Evolutionary conservation across 2,888 invertebrate genomes (phyloP).

Genomic region (Aromia moschata): DNA sequence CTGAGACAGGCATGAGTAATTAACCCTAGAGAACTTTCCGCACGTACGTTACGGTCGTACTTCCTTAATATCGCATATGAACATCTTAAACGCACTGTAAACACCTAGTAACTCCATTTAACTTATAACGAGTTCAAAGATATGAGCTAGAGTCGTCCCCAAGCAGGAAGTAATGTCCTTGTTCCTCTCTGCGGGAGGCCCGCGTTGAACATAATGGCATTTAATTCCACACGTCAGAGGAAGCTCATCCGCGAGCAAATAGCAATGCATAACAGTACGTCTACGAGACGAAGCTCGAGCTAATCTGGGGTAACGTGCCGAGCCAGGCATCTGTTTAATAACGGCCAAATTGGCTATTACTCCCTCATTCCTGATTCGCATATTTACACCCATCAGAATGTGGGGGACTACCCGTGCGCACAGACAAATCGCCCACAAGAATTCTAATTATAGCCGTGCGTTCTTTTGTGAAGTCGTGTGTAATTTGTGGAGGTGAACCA

Average conservation of each 20-base stretch:
- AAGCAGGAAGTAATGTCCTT: not conserved
- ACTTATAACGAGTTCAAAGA: not conserved
- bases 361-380: constrained; percentile 10
- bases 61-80: not conserved
- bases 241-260: constrained; percentile 1
- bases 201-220: constrained; percentile 4
- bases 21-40: no score
- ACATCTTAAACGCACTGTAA: not conserved
- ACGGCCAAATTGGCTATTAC: constrained; percentile 20
- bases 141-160: not conserved
- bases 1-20: no score
- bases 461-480: no score
- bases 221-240: constrained; percentile 3
- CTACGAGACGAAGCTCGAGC: constrained; percentile 13
- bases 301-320: constrained; percentile 18
- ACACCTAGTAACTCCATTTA: constrained; percentile 6
- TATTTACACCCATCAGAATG: constrained; percentile 15
- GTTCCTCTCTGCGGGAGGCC: not conserved
- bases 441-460: no score
- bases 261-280: constrained; percentile 13
- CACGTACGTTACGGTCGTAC: no score
- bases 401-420: no score
- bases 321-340: constrained; percentile 23
- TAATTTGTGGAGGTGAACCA: no score
- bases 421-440: no score